Evolutionary conservation across 2,888 invertebrate species (phyloP).

Genomic region (Habrosyne pyritoides): DNA sequence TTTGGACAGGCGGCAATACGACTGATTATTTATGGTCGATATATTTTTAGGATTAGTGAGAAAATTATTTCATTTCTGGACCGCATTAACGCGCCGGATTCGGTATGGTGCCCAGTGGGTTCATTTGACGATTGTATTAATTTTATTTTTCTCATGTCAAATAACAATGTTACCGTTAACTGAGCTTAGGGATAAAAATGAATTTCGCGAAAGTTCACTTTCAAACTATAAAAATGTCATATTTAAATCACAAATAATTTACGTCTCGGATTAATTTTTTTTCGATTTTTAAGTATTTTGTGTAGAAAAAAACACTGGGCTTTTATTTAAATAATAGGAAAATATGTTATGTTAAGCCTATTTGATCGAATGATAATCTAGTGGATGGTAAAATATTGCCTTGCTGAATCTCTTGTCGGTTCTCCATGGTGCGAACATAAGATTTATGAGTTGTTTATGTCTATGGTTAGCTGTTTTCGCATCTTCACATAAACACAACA

Average conservation of each 20-base stretch:
- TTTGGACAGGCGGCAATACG: slow-evolving; percentile 70
- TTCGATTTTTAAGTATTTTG: background rate
- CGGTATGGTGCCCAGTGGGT: background rate
- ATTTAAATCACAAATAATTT: background rate
- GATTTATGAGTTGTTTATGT: background rate
- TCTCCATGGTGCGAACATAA: background rate
- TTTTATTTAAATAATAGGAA: background rate
- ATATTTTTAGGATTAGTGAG: slow-evolving; percentile 78
- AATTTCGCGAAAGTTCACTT: background rate
- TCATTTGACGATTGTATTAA: background rate
- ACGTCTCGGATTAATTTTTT: background rate
- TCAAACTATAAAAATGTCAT: background rate
- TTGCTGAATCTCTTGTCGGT: background rate
- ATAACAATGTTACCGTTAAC: background rate
- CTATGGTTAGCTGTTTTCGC: background rate
- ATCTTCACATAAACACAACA: background rate
- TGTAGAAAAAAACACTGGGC: background rate
- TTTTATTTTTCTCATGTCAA: background rate
- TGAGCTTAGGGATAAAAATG: background rate
- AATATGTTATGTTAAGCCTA: background rate
- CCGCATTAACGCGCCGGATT: slow-evolving; percentile 44
- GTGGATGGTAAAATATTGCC: background rate
- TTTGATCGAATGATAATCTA: background rate
- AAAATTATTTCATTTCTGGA: slow-evolving; percentile 77
- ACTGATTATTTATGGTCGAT: slow-evolving; percentile 73